Evolutionary conservation across 2,888 invertebrate species (phyloP).

Genomic region (Phytoseiulus persimilis): DNA sequence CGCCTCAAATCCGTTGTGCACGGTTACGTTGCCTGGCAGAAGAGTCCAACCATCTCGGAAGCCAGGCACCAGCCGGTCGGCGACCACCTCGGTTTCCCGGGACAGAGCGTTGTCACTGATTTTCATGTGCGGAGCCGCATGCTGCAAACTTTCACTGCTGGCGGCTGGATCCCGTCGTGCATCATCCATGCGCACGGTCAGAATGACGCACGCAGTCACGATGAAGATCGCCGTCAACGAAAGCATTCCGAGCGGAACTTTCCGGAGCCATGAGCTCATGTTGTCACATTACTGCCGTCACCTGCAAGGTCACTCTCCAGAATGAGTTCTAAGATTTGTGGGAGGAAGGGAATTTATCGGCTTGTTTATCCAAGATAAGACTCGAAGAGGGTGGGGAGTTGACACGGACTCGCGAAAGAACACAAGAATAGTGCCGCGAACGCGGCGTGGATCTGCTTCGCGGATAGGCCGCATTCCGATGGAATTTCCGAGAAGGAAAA

Average conservation of each 20-base stretch:
- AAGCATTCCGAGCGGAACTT: background rate
- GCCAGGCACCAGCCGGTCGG: background rate
- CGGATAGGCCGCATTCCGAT: background rate
- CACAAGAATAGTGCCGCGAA: background rate
- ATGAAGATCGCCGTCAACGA: background rate
- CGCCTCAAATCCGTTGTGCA: constrained; percentile 42
- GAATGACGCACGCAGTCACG: constrained; percentile 23
- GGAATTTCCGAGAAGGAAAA: background rate
- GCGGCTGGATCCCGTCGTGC: background rate
- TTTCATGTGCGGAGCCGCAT: background rate
- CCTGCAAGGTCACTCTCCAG: background rate
- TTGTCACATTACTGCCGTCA: background rate
- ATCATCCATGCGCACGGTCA: background rate
- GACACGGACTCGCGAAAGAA: background rate
- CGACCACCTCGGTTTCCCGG: background rate
- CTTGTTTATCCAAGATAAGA: background rate
- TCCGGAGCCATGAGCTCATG: background rate
- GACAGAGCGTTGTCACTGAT: background rate
- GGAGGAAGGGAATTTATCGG: background rate
- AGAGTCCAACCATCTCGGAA: constrained; percentile 40
- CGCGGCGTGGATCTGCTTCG: background rate
- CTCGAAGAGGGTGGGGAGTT: background rate
- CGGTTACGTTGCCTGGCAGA: constrained; percentile 41
- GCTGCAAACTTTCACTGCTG: background rate
- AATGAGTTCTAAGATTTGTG: background rate